Evolutionary conservation across 2,888 invertebrate genomes (phyloP), one percentile per base, ranked within the genome.

Genomic region (Anticlea derivata): DNA sequence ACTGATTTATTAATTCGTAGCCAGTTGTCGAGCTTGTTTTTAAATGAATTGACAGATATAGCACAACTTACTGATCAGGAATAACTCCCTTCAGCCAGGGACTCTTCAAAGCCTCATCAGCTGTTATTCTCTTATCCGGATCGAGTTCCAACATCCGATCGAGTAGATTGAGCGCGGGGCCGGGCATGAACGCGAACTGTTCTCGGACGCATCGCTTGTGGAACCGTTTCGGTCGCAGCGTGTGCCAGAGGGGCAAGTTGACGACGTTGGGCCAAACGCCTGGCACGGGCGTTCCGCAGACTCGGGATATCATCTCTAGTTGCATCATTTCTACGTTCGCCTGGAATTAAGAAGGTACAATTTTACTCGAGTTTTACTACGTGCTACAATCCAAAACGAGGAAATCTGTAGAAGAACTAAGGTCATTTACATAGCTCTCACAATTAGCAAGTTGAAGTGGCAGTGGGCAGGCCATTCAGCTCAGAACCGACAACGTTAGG

Each of bases 251-350:
- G 0, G 99, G 99, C 64, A 99, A 91, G 76, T 96, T 95, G 58
- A 98, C 97, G 38, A 99, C 98, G 75, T 96, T 93, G 5, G 99
- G 99, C 99, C 99, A 99, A 27, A 97, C 97, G 31, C 97, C 97
- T 0, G 99, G 98, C 27, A 96, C 95, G 0, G 99, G 99, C 0
- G 98, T 97, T 10, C 99, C 99, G 90, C 99, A 99, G 12, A 97
- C 93, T 52, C 96, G 81, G 0, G 98, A 97, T 73, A 99, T 99
- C 81, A 96, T 94, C 75, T 99, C 99, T 62, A 99, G 84, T 78
- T 99, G 99, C 86, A 95, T 94, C 92, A 97, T 93, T 88, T 99
- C 99, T 44, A 95, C 92, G 79, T 96, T 97, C 0, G 98, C 99
- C 95, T 97, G 92, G 5, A 68, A 69, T 20, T 3, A 17, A 17